These are phyloP conservation scores for Xiphorhynchus erythropygius DNA, from an alignment of 2,797 vertebrate species.

Conservation along the genomic window DNA sequence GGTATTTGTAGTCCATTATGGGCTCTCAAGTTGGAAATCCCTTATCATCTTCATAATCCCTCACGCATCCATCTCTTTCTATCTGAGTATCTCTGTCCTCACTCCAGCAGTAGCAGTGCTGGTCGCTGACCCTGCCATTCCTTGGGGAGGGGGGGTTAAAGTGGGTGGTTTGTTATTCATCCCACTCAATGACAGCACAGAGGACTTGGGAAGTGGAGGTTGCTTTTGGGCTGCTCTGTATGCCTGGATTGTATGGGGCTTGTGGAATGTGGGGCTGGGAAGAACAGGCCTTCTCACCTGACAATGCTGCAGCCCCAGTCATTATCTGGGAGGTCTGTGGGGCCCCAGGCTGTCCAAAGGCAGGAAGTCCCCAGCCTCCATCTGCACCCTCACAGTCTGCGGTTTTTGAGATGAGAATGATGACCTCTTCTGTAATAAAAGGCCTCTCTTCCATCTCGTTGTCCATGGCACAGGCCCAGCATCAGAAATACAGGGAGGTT, in stretches of 20 bases:
- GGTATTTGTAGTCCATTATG: conserved; percentile 34
- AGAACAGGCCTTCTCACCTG: background rate
- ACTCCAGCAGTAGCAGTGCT: background rate
- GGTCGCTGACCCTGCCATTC: background rate
- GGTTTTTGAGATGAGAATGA: background rate
- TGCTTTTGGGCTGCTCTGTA: background rate
- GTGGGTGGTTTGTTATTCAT: background rate
- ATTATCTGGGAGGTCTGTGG: rapidly evolving
- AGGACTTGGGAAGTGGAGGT: background rate
- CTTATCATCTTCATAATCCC: conserved; percentile 32
- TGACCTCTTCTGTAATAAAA: background rate
- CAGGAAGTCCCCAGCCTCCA: background rate
- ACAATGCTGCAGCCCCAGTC: background rate
- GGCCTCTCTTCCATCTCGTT: background rate
- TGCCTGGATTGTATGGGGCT: background rate
- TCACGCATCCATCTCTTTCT: background rate
- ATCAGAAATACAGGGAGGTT: background rate
- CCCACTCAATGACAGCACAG: background rate
- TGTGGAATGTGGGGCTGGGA: background rate
- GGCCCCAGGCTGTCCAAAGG: background rate
- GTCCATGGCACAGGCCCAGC: background rate
- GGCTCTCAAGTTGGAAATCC: conserved; percentile 38
- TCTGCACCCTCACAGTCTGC: background rate
- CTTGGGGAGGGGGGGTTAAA: background rate
- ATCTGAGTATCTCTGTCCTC: background rate